Percentiles rank a stretch among this genome's conserved stretches.
These are phyloP conservation scores for Corydoras maculifer DNA, from an alignment of 2,113 vertebrate species.

Conservation along the genomic window DNA sequence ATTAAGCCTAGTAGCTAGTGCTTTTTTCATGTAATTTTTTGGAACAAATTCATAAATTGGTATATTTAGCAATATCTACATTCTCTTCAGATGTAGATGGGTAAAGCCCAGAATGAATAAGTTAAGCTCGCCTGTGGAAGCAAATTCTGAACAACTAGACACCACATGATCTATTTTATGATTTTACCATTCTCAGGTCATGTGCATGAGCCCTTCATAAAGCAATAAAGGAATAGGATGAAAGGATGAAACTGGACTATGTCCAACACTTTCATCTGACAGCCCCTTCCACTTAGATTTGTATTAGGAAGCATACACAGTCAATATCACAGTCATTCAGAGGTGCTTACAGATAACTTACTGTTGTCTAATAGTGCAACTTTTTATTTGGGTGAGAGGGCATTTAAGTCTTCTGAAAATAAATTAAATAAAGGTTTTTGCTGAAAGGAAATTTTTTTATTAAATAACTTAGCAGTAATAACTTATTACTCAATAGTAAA, in stretches of 20 bases:
- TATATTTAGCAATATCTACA: constrained; percentile 11
- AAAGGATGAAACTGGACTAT: constrained; percentile 24
- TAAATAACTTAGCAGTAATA: too few species aligned
- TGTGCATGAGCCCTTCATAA: constrained; percentile 5
- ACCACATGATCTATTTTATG: constrained; percentile 11
- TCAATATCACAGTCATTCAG: constrained; percentile 17
- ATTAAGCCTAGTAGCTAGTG: too few species aligned
- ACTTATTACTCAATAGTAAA: too few species aligned
- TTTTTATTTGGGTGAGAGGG: too few species aligned
- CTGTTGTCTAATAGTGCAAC: background rate
- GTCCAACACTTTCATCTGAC: constrained; percentile 36
- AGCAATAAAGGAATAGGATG: constrained; percentile 25
- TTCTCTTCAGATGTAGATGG: background rate
- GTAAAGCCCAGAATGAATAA: background rate
- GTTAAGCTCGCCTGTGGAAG: background rate
- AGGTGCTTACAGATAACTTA: constrained; percentile 23
- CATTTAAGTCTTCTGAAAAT: too few species aligned
- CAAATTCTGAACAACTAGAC: constrained; percentile 3
- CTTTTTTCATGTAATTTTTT: too few species aligned
- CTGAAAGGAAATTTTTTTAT: too few species aligned
- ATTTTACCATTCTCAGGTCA: background rate
- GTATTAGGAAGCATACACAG: constrained; percentile 15
- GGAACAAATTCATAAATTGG: too few species aligned
- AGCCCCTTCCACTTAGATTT: constrained; percentile 27
- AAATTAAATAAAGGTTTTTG: too few species aligned